Evolutionary conservation across 2,797 vertebrate species (phyloP).

Genomic region (Crenuchus spilurus): DNA sequence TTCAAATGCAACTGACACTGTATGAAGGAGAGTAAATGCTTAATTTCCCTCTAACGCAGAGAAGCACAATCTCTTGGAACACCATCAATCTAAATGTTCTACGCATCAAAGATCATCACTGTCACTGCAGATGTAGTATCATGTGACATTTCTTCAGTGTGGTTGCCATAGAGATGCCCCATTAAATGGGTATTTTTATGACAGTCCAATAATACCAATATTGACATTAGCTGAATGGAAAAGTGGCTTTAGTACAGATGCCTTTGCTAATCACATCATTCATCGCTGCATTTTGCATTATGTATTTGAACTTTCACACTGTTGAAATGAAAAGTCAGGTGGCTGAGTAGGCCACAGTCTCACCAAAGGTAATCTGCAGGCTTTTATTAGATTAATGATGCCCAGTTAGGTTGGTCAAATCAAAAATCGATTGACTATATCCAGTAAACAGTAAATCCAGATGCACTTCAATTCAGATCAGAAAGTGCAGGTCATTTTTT

Average conservation of each 20-base stretch:
- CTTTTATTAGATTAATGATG: not conserved
- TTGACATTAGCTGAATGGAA: not conserved
- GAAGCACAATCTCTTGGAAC: not conserved
- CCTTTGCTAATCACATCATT: not conserved
- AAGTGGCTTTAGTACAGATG: not conserved
- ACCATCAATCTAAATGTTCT: not conserved
- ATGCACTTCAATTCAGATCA: not conserved
- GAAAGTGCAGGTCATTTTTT: not conserved
- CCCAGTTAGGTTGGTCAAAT: not conserved
- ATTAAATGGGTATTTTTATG: not conserved
- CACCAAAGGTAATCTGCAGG: not conserved
- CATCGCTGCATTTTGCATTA: not conserved
- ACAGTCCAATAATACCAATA: not conserved
- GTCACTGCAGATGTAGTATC: not conserved
- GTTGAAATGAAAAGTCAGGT: not conserved
- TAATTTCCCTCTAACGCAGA: not conserved
- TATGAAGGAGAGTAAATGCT: too few species aligned
- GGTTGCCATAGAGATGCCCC: not conserved
- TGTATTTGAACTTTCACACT: not conserved
- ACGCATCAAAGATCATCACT: not conserved
- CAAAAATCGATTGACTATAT: not conserved
- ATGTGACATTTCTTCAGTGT: not conserved
- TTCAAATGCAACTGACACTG: too few species aligned
- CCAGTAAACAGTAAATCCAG: not conserved
- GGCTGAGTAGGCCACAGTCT: not conserved